These are phyloP conservation scores for Tinea semifulvella DNA, from an alignment of 2,888 invertebrate genomes.

Conservation along the genomic window DNA sequence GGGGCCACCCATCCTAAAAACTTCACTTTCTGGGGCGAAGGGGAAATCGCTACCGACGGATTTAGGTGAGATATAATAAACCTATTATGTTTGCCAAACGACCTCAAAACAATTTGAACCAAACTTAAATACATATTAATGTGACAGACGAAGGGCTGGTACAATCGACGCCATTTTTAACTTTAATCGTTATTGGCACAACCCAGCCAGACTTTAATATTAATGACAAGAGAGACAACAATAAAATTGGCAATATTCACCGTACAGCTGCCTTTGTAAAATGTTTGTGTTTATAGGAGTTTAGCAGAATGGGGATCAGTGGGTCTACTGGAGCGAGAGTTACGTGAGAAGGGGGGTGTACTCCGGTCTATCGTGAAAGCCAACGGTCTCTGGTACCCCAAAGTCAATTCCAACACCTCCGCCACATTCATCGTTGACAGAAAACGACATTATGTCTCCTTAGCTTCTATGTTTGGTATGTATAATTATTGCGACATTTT, in stretches of 20 bases:
- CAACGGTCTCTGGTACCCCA: slow-evolving; percentile 88
- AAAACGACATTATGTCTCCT: slow-evolving; percentile 84
- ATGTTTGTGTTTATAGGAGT: slow-evolving; percentile 49
- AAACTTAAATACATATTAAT: too few species aligned
- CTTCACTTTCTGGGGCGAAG: slow-evolving; percentile 92
- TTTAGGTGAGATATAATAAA: slow-evolving; percentile 68
- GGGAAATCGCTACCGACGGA: slow-evolving; percentile 86
- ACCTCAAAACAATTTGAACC: too few species aligned
- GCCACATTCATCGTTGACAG: slow-evolving; percentile 86
- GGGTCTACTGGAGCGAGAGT: slow-evolving; percentile 86
- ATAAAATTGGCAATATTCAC: too few species aligned
- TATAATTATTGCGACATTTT: too few species aligned
- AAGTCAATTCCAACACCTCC: slow-evolving; percentile 84
- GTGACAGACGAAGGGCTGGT: too few species aligned
- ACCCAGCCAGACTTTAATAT: too few species aligned
- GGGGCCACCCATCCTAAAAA: slow-evolving; percentile 92
- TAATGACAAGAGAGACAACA: too few species aligned
- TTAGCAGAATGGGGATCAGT: slow-evolving; percentile 92
- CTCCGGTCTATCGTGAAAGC: slow-evolving; percentile 89
- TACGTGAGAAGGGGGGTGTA: slow-evolving; percentile 80
- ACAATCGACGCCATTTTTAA: too few species aligned
- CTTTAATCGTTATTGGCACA: too few species aligned
- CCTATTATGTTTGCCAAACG: too few species aligned
- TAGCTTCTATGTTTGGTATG: slow-evolving; percentile 86
- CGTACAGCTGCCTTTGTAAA: too few species aligned